Evolutionary conservation across 2,113 vertebrate species (phyloP).

Genomic region (Enhydra lutris): DNA sequence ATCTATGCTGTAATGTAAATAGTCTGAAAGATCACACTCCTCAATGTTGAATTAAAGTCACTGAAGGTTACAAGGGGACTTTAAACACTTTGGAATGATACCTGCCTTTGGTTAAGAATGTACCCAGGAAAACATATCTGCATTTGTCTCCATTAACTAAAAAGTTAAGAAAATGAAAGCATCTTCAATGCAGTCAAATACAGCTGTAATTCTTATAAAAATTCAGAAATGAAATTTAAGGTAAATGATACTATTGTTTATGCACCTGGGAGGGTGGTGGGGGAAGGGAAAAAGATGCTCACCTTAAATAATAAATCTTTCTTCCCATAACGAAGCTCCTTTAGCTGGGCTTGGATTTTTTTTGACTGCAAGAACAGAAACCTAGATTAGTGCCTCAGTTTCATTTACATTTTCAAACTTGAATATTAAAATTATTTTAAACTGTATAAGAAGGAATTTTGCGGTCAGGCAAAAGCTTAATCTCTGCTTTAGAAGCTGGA

Average conservation of each 20-base stretch:
- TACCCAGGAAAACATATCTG: neutral
- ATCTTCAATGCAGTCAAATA: neutral
- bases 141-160: neutral
- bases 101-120: neutral
- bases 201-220: neutral
- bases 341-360: slow-evolving; percentile 98
- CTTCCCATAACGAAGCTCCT: slow-evolving; percentile 98
- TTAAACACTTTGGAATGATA: neutral
- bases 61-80: neutral
- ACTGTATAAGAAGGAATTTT: neutral
- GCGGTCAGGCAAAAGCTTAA: neutral
- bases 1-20: neutral
- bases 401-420: slow-evolving; percentile 75
- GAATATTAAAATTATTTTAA: slow-evolving; percentile 41
- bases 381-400: slow-evolving; percentile 81
- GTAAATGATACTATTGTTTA: neutral
- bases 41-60: neutral
- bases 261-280: neutral
- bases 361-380: slow-evolving; percentile 92
- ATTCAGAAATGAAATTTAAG: neutral
- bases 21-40: neutral
- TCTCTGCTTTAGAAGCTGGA: neutral
- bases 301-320: slow-evolving; percentile 99
- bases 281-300: slow-evolving; percentile 65
- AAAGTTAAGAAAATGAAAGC: neutral